Base-by-base conservation (phyloP, 64 coral and sea anemone genomes). In the Montipora foliosa region DNA sequence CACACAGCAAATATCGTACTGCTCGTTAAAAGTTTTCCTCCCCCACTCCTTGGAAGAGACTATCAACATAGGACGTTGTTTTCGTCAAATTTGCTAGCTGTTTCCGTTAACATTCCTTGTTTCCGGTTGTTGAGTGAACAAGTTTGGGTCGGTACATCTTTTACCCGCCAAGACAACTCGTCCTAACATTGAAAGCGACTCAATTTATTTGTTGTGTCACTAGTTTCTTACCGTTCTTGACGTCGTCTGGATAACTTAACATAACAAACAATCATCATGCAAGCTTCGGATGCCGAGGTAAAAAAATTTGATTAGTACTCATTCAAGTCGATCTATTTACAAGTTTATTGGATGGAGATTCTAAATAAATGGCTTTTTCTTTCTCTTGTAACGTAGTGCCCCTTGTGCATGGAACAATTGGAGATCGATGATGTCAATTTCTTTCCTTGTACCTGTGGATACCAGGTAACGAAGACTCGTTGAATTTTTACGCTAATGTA, bases 351-450 rank as follows among this genome's bases (percentile, higher is more conserved):
- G 59, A 75, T 88, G 89, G 60, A 95, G 89, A 67, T 59, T 90
- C 53, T 95, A 90, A 86, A 78, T 47, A 90, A 49, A 75, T 83
- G 47, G 84, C 57, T 72, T 44, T 17, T 95, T 76, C 75, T 61
- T 84, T 80, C 0, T 17, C 3, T 64, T 64, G 13, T 55, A 24
- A 76, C 58, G n/a, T 79, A 99, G 98, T 99, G 98, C 46, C 98
- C 98, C 51, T 90, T 99, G 16, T 99, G 98, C 70, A 96, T 99
- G 98, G 98, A 99, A 76, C 98, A 95, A 68, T 92, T 99, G 80
- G 98, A 99, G 80, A 99, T 99, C 47, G 98, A 99, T 45, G 98
- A 99, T 92, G 98, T 99, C 8, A 99, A 99, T 87, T 99, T 99
- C 61, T 99, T 92, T 25, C 98, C 98, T 3, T 99, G 98, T 82